A percentile compares a stretch with the other conserved stretches of the same genome.
These are phyloP conservation scores for Aspidoscelis tigris DNA, from an alignment of 2,113 vertebrate species.

Conservation along the genomic window DNA sequence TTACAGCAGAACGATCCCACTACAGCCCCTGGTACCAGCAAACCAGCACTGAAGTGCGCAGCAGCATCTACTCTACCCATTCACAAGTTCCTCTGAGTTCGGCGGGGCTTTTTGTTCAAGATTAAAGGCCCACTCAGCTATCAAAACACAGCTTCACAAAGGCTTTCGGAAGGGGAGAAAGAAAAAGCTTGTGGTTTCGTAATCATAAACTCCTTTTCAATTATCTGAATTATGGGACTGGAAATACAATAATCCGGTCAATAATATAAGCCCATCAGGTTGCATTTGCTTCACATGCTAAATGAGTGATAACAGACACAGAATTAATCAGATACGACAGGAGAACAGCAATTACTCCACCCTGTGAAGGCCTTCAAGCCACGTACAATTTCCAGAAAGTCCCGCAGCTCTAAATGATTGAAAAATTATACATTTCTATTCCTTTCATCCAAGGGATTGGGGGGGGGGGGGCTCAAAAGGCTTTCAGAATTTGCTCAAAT, in stretches of 20 bases:
- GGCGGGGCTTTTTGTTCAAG: background rate
- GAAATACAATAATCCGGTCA: conserved; percentile 62
- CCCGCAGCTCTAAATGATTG: conserved; percentile 42
- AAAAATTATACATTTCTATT: background rate
- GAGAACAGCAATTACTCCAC: conserved; percentile 51
- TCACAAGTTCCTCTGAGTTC: background rate
- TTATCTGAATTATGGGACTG: conserved; percentile 48
- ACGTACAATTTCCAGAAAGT: conserved; percentile 26
- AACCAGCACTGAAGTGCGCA: background rate
- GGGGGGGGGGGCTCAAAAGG: background rate
- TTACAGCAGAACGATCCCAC: background rate
- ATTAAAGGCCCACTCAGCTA: background rate
- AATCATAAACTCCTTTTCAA: conserved; percentile 51
- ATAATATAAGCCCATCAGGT: conserved; percentile 53
- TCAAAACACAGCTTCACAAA: background rate
- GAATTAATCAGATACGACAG: conserved; percentile 62
- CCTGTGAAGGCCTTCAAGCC: conserved; percentile 31
- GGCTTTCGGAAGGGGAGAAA: conserved; percentile 5
- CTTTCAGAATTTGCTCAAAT: background rate
- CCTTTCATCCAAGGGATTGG: background rate
- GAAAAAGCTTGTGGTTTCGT: conserved; percentile 32
- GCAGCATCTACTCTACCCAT: too few relatives aligned
- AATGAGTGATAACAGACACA: conserved; percentile 54
- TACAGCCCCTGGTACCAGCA: background rate
- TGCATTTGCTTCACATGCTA: conserved; percentile 54